These are phyloP conservation scores for Eilema griseolum DNA, from an alignment of 2,888 invertebrate species.

Conservation along the genomic window DNA sequence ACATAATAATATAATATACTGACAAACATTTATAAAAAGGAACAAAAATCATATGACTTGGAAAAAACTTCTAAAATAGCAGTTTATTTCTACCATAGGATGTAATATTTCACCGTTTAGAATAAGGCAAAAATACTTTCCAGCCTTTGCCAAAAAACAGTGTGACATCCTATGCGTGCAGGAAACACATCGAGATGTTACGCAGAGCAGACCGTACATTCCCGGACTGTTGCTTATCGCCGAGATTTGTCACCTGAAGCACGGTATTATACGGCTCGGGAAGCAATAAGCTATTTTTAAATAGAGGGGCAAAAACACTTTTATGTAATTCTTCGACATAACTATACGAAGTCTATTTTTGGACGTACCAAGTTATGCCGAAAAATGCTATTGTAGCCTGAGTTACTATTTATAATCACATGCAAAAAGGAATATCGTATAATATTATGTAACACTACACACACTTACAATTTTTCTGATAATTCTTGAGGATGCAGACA, in stretches of 20 bases:
- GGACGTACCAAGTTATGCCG: conserved; percentile 72
- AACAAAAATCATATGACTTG: neutral
- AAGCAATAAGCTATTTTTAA: no score
- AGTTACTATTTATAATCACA: conserved; percentile 58
- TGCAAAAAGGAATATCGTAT: conserved; percentile 66
- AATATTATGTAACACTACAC: conserved; percentile 66
- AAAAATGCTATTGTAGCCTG: conserved; percentile 54
- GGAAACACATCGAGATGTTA: no score
- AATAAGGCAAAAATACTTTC: no score
- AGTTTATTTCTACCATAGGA: neutral
- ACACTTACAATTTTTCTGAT: conserved; percentile 86
- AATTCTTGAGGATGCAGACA: conserved; percentile 85
- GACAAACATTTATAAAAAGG: neutral
- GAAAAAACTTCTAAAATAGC: neutral
- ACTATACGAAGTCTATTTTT: conserved; percentile 85
- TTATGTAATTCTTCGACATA: conserved; percentile 87
- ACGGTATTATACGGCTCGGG: no score
- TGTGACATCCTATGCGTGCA: no score
- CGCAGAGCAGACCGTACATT: no score
- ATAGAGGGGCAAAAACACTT: conserved; percentile 84
- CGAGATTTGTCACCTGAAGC: no score
- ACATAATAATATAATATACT: neutral
- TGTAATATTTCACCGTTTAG: conserved; percentile 1
- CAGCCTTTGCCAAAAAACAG: no score
- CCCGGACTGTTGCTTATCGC: no score